Conservation (phyloP, 2,888 invertebrate genomes). For the Callosobruchus maculatus region DNA sequence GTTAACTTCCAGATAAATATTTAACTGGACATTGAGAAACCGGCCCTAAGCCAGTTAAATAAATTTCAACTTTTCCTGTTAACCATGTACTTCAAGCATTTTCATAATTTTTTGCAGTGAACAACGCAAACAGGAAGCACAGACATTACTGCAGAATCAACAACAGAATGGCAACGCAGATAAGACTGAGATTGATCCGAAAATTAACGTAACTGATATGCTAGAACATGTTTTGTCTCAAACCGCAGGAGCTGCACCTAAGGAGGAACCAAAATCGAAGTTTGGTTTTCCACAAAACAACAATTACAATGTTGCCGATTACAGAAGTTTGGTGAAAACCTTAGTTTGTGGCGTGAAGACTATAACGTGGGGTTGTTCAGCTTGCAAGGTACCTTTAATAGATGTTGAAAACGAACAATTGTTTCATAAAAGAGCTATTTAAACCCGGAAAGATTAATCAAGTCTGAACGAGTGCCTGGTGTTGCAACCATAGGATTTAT, state of each 20-base stretch:
- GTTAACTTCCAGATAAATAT: no score
- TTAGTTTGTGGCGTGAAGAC: constrained; percentile 93
- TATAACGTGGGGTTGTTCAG: constrained; percentile 91
- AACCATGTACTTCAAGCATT: no score
- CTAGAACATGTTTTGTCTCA: constrained; percentile 39
- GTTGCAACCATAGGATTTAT: no score
- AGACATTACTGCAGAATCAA: constrained; percentile 31
- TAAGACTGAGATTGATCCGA: constrained; percentile 51
- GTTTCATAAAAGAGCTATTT: no score
- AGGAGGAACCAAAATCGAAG: constrained; percentile 61
- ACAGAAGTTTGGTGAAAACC: constrained; percentile 89
- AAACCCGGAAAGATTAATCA: no score
- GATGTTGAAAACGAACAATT: not conserved
- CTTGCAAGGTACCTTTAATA: constrained; percentile 68
- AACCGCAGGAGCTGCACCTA: constrained; percentile 25
- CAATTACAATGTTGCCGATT: constrained; percentile 85
- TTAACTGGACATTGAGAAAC: no score
- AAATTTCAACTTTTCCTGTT: no score
- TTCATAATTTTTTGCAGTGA: constrained; percentile 31
- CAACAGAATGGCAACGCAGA: constrained; percentile 17
- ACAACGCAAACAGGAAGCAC: constrained; percentile 40
- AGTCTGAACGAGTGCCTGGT: no score
- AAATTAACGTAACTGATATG: constrained; percentile 49
- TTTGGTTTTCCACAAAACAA: constrained; percentile 72
- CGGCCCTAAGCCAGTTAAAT: no score